Percentiles rank a stretch among this genome's conserved stretches.
Conservation (phyloP, 2,113 vertebrate species). For the Colinus virginianus region DNA sequence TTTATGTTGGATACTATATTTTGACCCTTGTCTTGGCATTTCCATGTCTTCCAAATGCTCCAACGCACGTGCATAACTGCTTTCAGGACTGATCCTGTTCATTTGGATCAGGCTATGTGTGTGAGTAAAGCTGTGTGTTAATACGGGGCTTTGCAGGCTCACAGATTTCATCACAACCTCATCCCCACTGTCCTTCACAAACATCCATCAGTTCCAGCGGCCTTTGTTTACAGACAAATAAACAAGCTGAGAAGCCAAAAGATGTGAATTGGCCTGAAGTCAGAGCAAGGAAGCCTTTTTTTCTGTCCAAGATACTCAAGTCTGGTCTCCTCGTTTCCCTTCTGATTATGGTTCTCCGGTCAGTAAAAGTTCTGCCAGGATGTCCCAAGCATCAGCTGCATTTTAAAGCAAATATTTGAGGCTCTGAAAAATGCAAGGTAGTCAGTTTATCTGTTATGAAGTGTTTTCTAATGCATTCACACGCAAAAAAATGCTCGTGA, state of each 20-base stretch:
- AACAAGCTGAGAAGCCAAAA: neutral
- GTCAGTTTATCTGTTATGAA: conserved; percentile 1
- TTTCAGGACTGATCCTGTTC: conserved; percentile 15
- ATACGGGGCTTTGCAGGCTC: neutral
- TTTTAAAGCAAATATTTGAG: conserved; percentile 10
- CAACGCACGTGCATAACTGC: neutral
- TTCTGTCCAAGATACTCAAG: neutral
- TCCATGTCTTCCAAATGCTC: neutral
- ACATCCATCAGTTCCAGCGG: neutral
- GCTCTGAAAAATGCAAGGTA: neutral
- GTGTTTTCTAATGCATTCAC: neutral
- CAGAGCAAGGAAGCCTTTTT: neutral
- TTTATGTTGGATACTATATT: neutral
- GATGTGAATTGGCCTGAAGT: conserved; percentile 19
- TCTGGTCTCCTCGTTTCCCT: neutral
- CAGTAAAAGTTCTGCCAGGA: neutral
- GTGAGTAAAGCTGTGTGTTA: neutral
- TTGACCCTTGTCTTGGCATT: neutral
- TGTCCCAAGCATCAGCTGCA: neutral
- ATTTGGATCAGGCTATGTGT: neutral
- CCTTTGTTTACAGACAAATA: conserved; percentile 34
- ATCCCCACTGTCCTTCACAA: neutral
- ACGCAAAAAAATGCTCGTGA: neutral
- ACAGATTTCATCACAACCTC: neutral
- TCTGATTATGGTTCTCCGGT: neutral